A percentile compares a stretch with the other conserved stretches of the same genome.
Evolutionary conservation across 1,140 invertebrate species (phyloP).

Genomic region (Ganaspis sp.): DNA sequence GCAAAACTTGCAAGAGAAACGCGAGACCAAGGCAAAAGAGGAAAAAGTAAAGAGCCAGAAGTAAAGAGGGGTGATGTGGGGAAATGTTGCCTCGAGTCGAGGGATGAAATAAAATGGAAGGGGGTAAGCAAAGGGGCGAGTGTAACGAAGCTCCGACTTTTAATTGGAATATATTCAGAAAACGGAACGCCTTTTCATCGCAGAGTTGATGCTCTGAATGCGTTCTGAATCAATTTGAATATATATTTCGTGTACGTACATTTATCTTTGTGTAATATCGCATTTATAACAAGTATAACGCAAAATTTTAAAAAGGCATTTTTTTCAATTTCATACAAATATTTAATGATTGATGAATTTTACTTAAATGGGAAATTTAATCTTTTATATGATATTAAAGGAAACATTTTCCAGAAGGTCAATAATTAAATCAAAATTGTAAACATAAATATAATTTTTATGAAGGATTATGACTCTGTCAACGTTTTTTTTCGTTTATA

Average conservation of each 20-base stretch:
- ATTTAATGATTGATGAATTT: no score
- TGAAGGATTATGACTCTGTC: no score
- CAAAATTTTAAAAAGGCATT: not conserved
- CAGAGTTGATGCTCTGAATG: constrained; percentile 71
- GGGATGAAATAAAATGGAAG: constrained; percentile 49
- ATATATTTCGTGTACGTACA: constrained; percentile 35
- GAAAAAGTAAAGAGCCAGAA: constrained; percentile 56
- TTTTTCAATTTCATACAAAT: not conserved
- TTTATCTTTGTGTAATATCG: constrained; percentile 29
- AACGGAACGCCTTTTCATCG: constrained; percentile 75
- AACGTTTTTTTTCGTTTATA: no score
- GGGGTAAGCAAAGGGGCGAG: constrained; percentile 59
- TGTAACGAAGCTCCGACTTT: constrained; percentile 76
- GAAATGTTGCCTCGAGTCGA: constrained; percentile 45
- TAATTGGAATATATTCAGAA: constrained; percentile 77
- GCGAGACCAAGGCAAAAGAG: constrained; percentile 43
- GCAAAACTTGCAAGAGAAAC: constrained; percentile 39
- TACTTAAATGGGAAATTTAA: no score
- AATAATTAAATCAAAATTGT: no score
- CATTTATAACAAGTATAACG: not conserved
- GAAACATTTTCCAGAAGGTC: no score
- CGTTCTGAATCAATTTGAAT: constrained; percentile 67
- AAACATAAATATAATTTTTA: no score
- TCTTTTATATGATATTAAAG: no score
- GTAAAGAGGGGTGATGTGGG: constrained; percentile 46